A percentile compares a stretch with the other conserved stretches of the same genome.
These are phyloP conservation scores for Mamestra brassicae DNA, from an alignment of 2,888 invertebrate genomes.

Conservation along the genomic window DNA sequence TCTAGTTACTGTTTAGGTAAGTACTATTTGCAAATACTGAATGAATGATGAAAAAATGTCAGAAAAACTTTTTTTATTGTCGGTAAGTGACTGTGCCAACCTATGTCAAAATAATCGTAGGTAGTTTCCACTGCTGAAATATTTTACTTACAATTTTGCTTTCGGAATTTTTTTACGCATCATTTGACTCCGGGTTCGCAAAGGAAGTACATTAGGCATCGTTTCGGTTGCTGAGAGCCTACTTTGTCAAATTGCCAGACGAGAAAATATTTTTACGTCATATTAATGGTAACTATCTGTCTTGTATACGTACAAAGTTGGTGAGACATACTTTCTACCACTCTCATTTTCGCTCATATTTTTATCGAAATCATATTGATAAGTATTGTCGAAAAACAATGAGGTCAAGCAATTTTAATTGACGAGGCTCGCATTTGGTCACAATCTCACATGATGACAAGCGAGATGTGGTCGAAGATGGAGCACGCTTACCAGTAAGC, in stretches of 20 bases:
- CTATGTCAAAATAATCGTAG: slow-evolving; percentile 14
- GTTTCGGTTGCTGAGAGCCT: slow-evolving; percentile 45
- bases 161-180: slow-evolving; percentile 50
- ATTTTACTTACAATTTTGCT: slow-evolving; percentile 51
- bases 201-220: slow-evolving; percentile 55
- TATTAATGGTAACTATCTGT: slow-evolving; percentile 35
- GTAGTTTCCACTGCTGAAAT: slow-evolving; percentile 26
- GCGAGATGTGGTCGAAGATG: too few relatives aligned
- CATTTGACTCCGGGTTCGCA: slow-evolving; percentile 50
- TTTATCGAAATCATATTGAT: too few relatives aligned
- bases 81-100: neutral
- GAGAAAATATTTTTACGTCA: slow-evolving; percentile 44
- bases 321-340: neutral
- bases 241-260: slow-evolving; percentile 49
- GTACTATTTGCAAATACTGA: too few relatives aligned
- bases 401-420: too few relatives aligned
- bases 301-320: neutral
- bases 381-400: too few relatives aligned
- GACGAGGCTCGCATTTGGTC: too few relatives aligned
- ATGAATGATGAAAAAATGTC: too few relatives aligned
- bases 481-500: too few relatives aligned
- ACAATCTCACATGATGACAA: too few relatives aligned
- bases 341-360: neutral
- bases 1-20: too few relatives aligned
- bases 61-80: slow-evolving; percentile 11